Evolutionary conservation across 2,797 vertebrate genomes (phyloP), one percentile per base, ranked within the genome.

Genomic region (Zenarchopterus dispar): DNA sequence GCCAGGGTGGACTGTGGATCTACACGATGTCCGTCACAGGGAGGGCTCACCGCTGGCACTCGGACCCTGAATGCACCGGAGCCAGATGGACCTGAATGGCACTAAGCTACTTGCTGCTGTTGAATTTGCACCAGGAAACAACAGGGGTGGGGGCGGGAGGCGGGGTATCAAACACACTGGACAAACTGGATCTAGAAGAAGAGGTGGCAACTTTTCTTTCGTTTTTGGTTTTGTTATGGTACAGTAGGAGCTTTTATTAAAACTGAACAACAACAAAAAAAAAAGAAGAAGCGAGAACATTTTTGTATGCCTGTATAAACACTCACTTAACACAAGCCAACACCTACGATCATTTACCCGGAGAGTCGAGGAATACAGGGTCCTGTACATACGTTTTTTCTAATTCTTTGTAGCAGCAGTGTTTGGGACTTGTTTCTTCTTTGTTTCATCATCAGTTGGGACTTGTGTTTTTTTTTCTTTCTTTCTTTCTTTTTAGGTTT

Each of bases 351-450:
- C 1, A 84, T 79, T 84, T 73, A 83, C 87, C 84, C 77, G 63
- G 80, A 87, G 51, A 77, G 81, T 82, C 63, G 91, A 95, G 94
- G 95, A 96, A 96, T 95, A 98, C 97, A 99, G 97, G 97, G 97
- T 98, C 96, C 96, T 96, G 97, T 97, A 97, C 94, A 98, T 96
- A 97, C 80, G 92, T 94, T 96, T 84, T 51, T 96, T 95, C 68
- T 94, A 94, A 95, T 96, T 97, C 91, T 97, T 97, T 96, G 96
- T 98, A 97, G 95, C 97, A 97, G 96, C 94, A 91, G 94, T 93
- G 93, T 97, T 85, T 87, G 78, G 81, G 81, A 87, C 93, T 95
- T 94, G 63, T 84, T 85, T 83, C 92, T 85, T 83, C 92, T 94
- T 93, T 57, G 70, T 89, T 85, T 78, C 36, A 90, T 93, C 93